Base-by-base conservation (phyloP, 2,888 invertebrate species). In the Apamea crenata region DNA sequence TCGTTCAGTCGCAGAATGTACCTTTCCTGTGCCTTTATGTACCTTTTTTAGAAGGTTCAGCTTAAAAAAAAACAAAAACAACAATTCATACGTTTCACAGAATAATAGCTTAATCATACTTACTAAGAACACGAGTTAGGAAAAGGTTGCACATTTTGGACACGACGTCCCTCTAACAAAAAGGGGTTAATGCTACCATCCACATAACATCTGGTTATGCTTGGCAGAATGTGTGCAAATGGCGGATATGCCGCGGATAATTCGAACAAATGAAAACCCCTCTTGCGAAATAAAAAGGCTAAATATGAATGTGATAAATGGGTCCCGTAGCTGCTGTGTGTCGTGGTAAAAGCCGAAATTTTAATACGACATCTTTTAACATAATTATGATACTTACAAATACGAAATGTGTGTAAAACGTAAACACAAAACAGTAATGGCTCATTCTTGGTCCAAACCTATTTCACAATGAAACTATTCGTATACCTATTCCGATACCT, bases 211-310 rank as follows among this genome's bases (percentile, higher is more conserved):
- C 76, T 86, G 74, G 68, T 81, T 82, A 72, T 83, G 85, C 86
- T 82, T 88, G 83, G 74, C 74, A 78, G n/a, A 73, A 74, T 67
- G 74, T 80, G 74, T 72, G 70, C 80, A 80, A 85, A 86, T 82
- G 83, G 82, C 82, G 85, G 81, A 85, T 85, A 88, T 80, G 72
- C 81, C 40, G 71, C 80, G 84, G 73, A 83, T 89, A 89, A 91
- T 91, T 88, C 87, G 76, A 78, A 86, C 86, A 88, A 90, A 91
- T 88, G 80, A 81, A 83, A 79, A 78, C 74, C 87, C 70, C 75
- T 79, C 79, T 71, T 83, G 82, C 81, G 77, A 59, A 78, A 83
- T 82, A 82, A 84, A 83, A 88, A 80, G 81, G 77, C 66, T 78
- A 70, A 85, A 80, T 75, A 75, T 77, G 70, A 61, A 78, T 50